A percentile compares a stretch with the other conserved stretches of the same genome.
Conservation (phyloP, 1,140 invertebrate genomes). For the Centruroides vittatus region DNA sequence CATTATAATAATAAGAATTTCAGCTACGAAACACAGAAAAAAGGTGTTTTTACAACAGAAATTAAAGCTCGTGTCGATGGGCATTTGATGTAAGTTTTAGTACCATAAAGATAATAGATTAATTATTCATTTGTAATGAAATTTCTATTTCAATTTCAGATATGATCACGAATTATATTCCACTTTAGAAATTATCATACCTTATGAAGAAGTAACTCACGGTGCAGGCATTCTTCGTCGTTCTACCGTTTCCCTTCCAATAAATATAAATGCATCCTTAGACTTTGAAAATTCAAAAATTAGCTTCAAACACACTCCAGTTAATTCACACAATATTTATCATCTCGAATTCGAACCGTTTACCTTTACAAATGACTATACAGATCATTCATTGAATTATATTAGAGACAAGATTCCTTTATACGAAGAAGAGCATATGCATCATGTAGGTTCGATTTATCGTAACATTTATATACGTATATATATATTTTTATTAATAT, state of each 20-base stretch:
- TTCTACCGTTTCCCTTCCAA: constrained; percentile 2
- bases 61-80: constrained; percentile 6
- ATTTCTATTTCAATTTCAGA: not conserved
- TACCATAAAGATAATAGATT: not conserved
- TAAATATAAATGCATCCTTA: constrained; percentile 9
- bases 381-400: not conserved
- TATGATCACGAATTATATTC: constrained; percentile 9
- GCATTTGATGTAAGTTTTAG: constrained; percentile 8
- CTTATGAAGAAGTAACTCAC: constrained; percentile 4
- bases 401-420: not conserved
- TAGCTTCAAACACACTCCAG: constrained; percentile 4
- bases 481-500: not conserved
- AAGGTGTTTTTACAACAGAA: constrained; percentile 6
- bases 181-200: constrained; percentile 1
- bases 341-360: constrained; percentile 10
- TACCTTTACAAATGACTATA: constrained; percentile 7
- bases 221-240: constrained; percentile 12
- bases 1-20: constrained; percentile 11
- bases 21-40: constrained; percentile 11
- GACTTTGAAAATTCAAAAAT: constrained; percentile 6
- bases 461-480: too few species aligned
- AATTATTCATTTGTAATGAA: not conserved
- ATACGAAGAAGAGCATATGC: not conserved
- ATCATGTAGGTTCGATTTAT: not conserved
- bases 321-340: constrained; percentile 6